These are phyloP conservation scores for Drosophila aff. DNA, from an alignment of 1,140 invertebrate species.

Conservation along the genomic window DNA sequence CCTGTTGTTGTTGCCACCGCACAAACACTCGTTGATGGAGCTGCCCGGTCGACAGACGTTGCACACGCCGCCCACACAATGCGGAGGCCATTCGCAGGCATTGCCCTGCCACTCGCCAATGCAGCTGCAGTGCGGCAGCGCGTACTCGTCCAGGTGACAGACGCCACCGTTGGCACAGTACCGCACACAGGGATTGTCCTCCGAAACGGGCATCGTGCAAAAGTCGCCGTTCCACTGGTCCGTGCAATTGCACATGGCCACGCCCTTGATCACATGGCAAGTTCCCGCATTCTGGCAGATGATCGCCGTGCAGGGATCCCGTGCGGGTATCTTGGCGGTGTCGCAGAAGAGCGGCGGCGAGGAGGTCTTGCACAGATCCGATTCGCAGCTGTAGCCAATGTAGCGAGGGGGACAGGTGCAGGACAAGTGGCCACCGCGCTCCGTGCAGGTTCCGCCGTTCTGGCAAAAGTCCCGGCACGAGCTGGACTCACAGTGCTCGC, in stretches of 20 bases:
- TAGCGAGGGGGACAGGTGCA: slow-evolving; percentile 74
- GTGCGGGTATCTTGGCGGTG: slow-evolving; percentile 46
- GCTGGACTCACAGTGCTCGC: slow-evolving; percentile 87
- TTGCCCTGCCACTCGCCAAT: slow-evolving; percentile 87
- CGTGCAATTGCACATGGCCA: slow-evolving; percentile 87
- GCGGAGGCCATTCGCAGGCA: slow-evolving; percentile 86
- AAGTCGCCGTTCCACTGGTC: slow-evolving; percentile 88
- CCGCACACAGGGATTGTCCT: slow-evolving; percentile 87
- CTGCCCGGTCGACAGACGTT: slow-evolving; percentile 86
- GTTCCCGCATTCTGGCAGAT: slow-evolving; percentile 79
- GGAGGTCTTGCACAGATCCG: slow-evolving; percentile 76
- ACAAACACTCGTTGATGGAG: slow-evolving; percentile 85
- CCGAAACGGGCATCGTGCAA: slow-evolving; percentile 88
- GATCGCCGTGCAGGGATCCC: slow-evolving; percentile 77
- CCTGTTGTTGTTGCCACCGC: slow-evolving; percentile 48
- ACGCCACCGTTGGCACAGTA: slow-evolving; percentile 87
- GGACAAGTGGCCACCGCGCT: slow-evolving; percentile 51
- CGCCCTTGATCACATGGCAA: slow-evolving; percentile 78
- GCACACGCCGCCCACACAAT: slow-evolving; percentile 87
- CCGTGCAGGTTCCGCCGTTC: slow-evolving; percentile 86
- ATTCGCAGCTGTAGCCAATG: slow-evolving; percentile 78
- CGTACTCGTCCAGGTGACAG: slow-evolving; percentile 85
- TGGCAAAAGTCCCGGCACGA: slow-evolving; percentile 86
- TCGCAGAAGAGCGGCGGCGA: slow-evolving; percentile 77
- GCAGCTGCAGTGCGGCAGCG: slow-evolving; percentile 87